phyloP scores from a whole-genome alignment of 2,113 vertebrate species.

The Cygnus atratus region DNA sequence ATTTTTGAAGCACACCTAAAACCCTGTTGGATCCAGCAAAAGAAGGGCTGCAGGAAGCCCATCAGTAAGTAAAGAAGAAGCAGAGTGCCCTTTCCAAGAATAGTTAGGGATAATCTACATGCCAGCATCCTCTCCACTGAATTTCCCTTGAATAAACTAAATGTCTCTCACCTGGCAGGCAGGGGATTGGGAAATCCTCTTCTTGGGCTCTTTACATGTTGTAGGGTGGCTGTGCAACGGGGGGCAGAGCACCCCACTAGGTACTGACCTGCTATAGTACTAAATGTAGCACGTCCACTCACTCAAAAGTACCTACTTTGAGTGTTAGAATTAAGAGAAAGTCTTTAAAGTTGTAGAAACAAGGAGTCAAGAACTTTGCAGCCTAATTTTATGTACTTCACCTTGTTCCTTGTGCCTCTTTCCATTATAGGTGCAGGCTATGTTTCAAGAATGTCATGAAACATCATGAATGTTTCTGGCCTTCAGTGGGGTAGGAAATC shows the following conservation, averaged over 20 bases:
- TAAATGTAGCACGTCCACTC: not conserved
- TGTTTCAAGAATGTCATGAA: not conserved
- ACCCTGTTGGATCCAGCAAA: not conserved
- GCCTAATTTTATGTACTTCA: not conserved
- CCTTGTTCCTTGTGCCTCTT: not conserved
- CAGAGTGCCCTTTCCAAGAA: not conserved
- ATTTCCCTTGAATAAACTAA: not conserved
- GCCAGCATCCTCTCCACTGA: not conserved
- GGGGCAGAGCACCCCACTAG: not conserved
- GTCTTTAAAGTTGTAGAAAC: not conserved
- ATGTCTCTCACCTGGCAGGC: not conserved
- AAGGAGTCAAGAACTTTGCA: not conserved
- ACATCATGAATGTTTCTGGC: not conserved
- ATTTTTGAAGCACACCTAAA: not conserved
- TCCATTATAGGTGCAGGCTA: not conserved
- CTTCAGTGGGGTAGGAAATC: not conserved
- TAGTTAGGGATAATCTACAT: not conserved
- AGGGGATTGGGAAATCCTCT: not conserved
- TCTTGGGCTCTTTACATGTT: rapidly evolving
- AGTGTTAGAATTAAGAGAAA: not conserved
- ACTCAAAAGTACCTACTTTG: too few relatives aligned
- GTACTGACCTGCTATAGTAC: not conserved
- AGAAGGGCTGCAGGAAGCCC: not conserved
- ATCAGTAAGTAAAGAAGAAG: not conserved
- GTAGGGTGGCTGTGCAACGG: rapidly evolving